Evolutionary conservation across 2,113 vertebrate genomes (phyloP), one percentile per base, ranked within the genome.

Genomic region (Poecilia latipinna): DNA sequence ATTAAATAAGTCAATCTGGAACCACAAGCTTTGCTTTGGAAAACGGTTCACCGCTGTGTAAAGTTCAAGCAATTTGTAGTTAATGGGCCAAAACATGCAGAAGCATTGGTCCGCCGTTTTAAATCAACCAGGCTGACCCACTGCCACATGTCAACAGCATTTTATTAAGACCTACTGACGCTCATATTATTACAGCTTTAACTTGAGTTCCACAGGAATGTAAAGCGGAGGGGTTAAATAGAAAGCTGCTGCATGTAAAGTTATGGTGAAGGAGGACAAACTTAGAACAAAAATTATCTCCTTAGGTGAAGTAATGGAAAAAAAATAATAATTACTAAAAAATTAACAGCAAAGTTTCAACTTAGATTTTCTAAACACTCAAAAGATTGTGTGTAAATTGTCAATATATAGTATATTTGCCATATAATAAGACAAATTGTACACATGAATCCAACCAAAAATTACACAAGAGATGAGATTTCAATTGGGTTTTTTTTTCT

Each of bases 31-130:
- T 10, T 65, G 69, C 65, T 65, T 77, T 77, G 61, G 76, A 77
- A 75, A 79, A 67, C 0, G 2, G 66, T 72, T 72, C 70, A 78
- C 61, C 67, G 68, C 65, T 70, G 11, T 74, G 32, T 70, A 70
- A 73, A 74, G 70, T 68, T 60, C 65, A 62, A 64, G 60, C 68
- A 82, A 79, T 85, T 76, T 80, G 66, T 65, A 76, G 71, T 70
- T 84, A 84, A 90, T 82, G 76, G 61, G 39, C 71, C 65, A 75
- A 71, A 61, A 73, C 66, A 35, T 74, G 29, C 57, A 74, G 72
- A 83, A 66, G n/a, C 67, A 72, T 66, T 74, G 35, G 60, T 78
- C 71, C 67, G 60, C 64, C 33, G 3, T n/a, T 74, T 70, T 61
- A 42, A 63, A 57, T 68, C 44, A 26, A 33, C 6, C 57, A 33